Base-by-base conservation (phyloP, 30 jellyfish, hydroid and myxozoan species). In the Turritopsis dohrnii region DNA sequence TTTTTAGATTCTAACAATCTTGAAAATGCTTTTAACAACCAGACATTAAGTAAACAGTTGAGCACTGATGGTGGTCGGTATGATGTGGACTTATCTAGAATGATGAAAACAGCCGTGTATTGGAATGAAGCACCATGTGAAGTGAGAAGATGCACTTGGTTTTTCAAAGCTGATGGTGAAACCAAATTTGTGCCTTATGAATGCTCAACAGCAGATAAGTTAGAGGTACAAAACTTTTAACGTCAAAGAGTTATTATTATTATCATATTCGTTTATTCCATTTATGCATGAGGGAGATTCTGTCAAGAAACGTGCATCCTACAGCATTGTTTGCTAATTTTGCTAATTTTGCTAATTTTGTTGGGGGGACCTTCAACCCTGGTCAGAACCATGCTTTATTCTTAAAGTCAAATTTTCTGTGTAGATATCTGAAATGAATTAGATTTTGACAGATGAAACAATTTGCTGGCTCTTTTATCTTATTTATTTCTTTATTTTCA, bases 61-160 rank as follows among this genome's bases (percentile, higher is more conserved):
- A 83, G 90, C 19, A 94, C 99, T 18, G 96, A 94, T 84, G 99
- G 99, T 16, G 96, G 99, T n/a, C 84, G 99, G 0, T 94, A 74
- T 86, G 99, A 94, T 89, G 96, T 94, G 53, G 95, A 94, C 83
- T 73, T 94, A 53, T 86, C 79, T 52, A 71, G 85, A 3, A 18
- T 79, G 85, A 83, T 54, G 75, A 80, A 94, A 72, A 88, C 72
- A 30, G 90, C 99, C 16, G 89, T 88, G 30, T 94, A 94, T 82
- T 94, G 99, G 99, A 77, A 79, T 20, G 99, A 85, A 81, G 76
- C 17, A 1, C 89, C 81, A 19, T 74, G 90, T 73, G 89, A 74
- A 25, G 99, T 94, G 26, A 86, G 95, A 52, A 52, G 99, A 31
- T 94, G 99, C 53, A 82, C 99, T 3, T 94, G 99, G 99, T 94